phyloP scores from a whole-genome alignment of 2,797 vertebrate genomes.

The Fratercula arctica region DNA sequence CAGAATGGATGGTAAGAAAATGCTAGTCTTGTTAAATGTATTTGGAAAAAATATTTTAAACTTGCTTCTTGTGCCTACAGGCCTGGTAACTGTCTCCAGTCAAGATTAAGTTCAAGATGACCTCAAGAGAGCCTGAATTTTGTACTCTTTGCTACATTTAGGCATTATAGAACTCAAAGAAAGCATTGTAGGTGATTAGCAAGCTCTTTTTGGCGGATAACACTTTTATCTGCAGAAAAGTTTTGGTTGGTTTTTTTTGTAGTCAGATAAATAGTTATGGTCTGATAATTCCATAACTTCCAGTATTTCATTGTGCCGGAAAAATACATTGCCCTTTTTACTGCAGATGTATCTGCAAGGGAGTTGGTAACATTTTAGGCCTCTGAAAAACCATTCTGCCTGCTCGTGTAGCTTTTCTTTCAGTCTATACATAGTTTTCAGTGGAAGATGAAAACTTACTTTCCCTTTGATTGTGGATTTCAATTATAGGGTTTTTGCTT shows the following conservation, averaged over 20 bases:
- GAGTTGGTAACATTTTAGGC: background rate
- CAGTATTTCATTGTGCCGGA: background rate
- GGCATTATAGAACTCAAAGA: background rate
- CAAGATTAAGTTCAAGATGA: background rate
- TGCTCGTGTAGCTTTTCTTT: background rate
- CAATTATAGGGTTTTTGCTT: background rate
- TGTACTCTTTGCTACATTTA: background rate
- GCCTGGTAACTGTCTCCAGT: background rate
- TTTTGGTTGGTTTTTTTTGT: background rate
- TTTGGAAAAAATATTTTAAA: background rate
- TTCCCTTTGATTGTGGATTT: constrained; percentile 8
- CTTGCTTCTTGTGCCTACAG: background rate
- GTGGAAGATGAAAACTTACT: background rate
- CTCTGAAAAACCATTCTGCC: background rate
- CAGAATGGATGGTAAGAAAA: constrained; percentile 92
- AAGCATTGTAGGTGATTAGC: background rate
- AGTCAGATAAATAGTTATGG: background rate
- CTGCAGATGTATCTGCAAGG: background rate
- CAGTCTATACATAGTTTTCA: background rate
- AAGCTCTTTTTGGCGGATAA: background rate
- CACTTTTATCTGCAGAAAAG: background rate
- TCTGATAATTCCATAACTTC: background rate
- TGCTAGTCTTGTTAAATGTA: background rate
- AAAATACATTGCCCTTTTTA: background rate
- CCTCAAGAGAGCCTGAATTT: background rate